phyloP scores from a whole-genome alignment of 2,888 invertebrate genomes.

The Melanargia galathea region DNA sequence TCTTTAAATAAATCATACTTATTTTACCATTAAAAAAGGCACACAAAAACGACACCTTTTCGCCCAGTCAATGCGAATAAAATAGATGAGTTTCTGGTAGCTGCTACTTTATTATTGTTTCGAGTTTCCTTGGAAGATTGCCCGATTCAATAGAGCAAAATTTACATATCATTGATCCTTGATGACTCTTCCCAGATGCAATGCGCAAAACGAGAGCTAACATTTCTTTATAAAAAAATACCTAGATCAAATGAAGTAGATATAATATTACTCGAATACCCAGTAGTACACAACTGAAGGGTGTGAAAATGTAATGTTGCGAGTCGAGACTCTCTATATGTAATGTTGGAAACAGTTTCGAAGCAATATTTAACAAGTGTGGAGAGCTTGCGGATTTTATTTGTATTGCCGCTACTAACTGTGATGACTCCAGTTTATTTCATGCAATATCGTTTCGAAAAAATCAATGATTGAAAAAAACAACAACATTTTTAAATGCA shows the following conservation, averaged over 20 bases:
- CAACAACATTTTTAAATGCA: not conserved
- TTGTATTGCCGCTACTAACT: slow-evolving; percentile 59
- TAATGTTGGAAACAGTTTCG: slow-evolving; percentile 22
- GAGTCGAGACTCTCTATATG: slow-evolving; percentile 24
- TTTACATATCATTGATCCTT: slow-evolving; percentile 12
- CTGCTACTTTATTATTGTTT: not conserved
- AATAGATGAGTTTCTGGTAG: not conserved
- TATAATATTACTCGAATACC: not conserved
- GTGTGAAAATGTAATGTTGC: slow-evolving; percentile 32
- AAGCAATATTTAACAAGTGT: slow-evolving; percentile 43
- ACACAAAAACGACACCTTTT: not conserved
- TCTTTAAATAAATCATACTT: too few species aligned
- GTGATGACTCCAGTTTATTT: slow-evolving; percentile 52
- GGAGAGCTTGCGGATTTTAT: slow-evolving; percentile 52
- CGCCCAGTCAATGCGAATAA: not conserved
- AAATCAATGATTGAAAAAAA: not conserved
- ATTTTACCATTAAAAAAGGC: not conserved
- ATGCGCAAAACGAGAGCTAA: not conserved
- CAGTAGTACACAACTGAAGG: slow-evolving; percentile 11
- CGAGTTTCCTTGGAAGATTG: not conserved
- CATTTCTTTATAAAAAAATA: not conserved
- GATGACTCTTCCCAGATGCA: slow-evolving; percentile 4
- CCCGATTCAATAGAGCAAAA: slow-evolving; percentile 5
- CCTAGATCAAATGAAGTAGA: too few species aligned
- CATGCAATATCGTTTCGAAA: slow-evolving; percentile 39